A percentile compares a stretch with the other conserved stretches of the same genome.
phyloP scores from a whole-genome alignment of 2,888 invertebrate species.

The Patella ulyssiponensis region DNA sequence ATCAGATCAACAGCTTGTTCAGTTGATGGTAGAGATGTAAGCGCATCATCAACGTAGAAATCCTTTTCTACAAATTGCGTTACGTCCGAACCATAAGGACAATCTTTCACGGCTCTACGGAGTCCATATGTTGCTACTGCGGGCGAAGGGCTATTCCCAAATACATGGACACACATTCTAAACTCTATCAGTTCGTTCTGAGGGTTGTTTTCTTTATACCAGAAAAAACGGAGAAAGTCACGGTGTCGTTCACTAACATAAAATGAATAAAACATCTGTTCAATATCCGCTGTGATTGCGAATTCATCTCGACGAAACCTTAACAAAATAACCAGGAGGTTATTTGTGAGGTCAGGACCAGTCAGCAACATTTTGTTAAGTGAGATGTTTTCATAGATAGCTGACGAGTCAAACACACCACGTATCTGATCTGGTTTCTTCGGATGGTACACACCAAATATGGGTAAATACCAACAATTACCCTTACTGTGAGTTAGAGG shows the following conservation, averaged over 20 bases:
- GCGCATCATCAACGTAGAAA: constrained; percentile 46
- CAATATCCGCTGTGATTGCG: constrained; percentile 37
- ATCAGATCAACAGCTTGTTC: constrained; percentile 35
- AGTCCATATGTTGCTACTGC: constrained; percentile 41
- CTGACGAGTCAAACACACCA: constrained; percentile 38
- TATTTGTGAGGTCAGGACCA: constrained; percentile 40
- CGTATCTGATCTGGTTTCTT: constrained; percentile 36
- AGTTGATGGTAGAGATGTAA: constrained; percentile 29
- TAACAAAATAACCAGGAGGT: constrained; percentile 36
- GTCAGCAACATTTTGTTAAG: constrained; percentile 30
- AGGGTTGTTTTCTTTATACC: constrained; percentile 40
- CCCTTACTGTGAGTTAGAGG: not conserved
- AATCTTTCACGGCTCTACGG: constrained; percentile 20
- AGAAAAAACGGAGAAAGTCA: constrained; percentile 39
- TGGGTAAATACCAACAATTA: constrained; percentile 38
- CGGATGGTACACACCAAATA: constrained; percentile 37
- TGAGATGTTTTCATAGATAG: constrained; percentile 28
- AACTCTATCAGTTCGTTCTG: constrained; percentile 36
- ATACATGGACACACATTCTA: constrained; percentile 43
- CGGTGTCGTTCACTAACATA: constrained; percentile 34
- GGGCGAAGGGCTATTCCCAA: constrained; percentile 44
- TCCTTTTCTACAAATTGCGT: constrained; percentile 31
- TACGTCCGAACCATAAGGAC: constrained; percentile 26
- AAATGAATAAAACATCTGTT: constrained; percentile 44
- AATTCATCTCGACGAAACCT: constrained; percentile 32